A percentile compares a stretch with the other conserved stretches of the same genome.
These are phyloP conservation scores for Fulmarus glacialis DNA, from an alignment of 2,113 vertebrate genomes.

Conservation along the genomic window DNA sequence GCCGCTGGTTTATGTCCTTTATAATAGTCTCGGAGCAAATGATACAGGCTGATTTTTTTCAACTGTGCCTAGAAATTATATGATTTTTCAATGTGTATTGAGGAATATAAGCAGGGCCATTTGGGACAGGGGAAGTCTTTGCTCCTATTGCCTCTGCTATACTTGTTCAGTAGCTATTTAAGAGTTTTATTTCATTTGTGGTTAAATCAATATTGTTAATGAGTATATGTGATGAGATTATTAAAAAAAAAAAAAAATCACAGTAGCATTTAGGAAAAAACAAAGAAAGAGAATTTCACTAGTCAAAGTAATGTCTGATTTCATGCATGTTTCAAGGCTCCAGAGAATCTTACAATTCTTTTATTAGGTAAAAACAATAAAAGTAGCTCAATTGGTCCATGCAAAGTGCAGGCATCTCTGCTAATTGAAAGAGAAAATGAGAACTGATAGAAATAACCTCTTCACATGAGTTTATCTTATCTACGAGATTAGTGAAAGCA, in stretches of 20 bases:
- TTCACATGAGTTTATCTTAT: background rate
- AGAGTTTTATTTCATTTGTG: background rate
- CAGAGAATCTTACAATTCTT: background rate
- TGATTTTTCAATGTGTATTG: fast-evolving
- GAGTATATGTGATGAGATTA: background rate
- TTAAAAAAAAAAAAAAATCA: background rate
- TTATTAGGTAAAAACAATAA: background rate
- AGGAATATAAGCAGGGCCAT: background rate
- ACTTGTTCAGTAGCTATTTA: background rate
- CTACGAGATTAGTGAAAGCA: background rate
- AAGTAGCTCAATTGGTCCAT: background rate
- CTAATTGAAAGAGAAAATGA: slow-evolving; percentile 8
- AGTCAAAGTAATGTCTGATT: background rate
- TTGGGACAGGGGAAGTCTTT: background rate
- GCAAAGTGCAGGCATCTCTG: background rate
- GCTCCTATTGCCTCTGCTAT: background rate
- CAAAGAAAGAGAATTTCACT: background rate
- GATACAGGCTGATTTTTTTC: background rate
- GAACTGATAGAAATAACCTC: background rate
- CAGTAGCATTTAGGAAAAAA: background rate
- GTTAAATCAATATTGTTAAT: background rate
- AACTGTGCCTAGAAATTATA: background rate
- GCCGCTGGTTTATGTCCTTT: background rate
- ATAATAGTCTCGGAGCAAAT: background rate
- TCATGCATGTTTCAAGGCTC: background rate